Evolutionary conservation across 2,113 vertebrate species (phyloP).

Genomic region (Clarias macrocephalus): DNA sequence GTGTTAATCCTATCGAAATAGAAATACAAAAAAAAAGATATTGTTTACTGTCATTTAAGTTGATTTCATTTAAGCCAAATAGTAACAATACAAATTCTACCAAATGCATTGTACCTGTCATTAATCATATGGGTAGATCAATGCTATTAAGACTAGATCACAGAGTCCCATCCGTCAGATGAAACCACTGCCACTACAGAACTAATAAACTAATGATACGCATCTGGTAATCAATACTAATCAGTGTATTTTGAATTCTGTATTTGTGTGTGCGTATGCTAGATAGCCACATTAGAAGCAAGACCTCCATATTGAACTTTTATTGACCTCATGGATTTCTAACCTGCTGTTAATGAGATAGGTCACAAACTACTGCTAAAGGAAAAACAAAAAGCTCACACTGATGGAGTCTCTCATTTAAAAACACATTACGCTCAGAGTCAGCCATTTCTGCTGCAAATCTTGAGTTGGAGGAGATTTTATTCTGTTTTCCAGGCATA

Average conservation of each 20-base stretch:
- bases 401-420: constrained; percentile 35
- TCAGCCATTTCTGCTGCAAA: constrained; percentile 4
- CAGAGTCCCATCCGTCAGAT: not conserved
- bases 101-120: not conserved
- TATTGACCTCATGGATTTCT: constrained; percentile 33
- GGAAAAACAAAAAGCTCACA: constrained; percentile 1
- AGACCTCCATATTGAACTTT: constrained; percentile 15
- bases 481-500: not conserved
- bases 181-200: constrained; percentile 9
- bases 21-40: not conserved
- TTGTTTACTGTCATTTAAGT: not conserved
- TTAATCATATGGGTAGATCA: not conserved
- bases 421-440: constrained; percentile 16
- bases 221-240: constrained; percentile 28
- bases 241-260: constrained; percentile 24
- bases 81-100: not conserved
- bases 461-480: not conserved
- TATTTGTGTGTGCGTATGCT: not conserved
- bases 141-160: constrained; percentile 14
- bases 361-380: constrained; percentile 4
- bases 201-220: constrained; percentile 21
- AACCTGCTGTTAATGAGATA: constrained; percentile 35
- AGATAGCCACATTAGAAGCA: constrained; percentile 5
- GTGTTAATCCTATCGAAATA: not conserved
- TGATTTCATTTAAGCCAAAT: not conserved